Evolutionary conservation across 2,888 invertebrate species (phyloP), one percentile per base, ranked within the genome.

Genomic region (Piscicola geometra): DNA sequence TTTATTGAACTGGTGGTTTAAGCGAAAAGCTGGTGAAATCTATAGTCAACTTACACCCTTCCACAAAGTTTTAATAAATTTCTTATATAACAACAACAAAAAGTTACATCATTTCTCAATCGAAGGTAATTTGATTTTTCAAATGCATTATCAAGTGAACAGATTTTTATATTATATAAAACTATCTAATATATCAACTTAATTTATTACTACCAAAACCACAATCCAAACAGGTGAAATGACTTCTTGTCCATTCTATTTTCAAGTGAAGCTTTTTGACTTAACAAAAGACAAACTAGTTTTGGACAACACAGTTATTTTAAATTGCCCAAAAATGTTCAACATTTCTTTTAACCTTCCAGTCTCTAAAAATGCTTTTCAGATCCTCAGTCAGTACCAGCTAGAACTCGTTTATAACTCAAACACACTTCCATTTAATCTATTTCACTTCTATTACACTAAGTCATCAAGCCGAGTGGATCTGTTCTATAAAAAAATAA

Each of bases 191-290:
- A n/a, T n/a, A n/a, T n/a, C n/a, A n/a, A n/a, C n/a, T n/a, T n/a
- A n/a, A n/a, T n/a, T n/a, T n/a, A n/a, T n/a, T n/a, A n/a, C n/a
- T n/a, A n/a, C n/a, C n/a, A n/a, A n/a, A n/a, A n/a, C n/a, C n/a
- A n/a, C n/a, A n/a, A n/a, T 15, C 50, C 21, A 15, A 15, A 18
- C 60, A 56, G 60, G 60, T 21, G n/a, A 21, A 56, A 56, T 25
- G 25, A 25, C 60, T 25, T 18, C n/a, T 56, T 56, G 60, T 21
- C 60, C 60, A 15, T 56, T 56, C 60, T 56, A 5, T 21, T 56
- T 56, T 21, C 60, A 56, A 56, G n/a, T 56, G 60, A 56, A 56
- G n/a, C 60, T 56, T 56, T 56, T 56, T n/a, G 60, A 56, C 60
- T 5, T 56, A 3, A 56, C 15, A 15, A 56, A 3, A 5, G n/a